Evolutionary conservation across 37 sponge, comb jelly and placozoan species (phyloP), one percentile per base, ranked within the genome.

Genomic region (Hormiphora californensis): DNA sequence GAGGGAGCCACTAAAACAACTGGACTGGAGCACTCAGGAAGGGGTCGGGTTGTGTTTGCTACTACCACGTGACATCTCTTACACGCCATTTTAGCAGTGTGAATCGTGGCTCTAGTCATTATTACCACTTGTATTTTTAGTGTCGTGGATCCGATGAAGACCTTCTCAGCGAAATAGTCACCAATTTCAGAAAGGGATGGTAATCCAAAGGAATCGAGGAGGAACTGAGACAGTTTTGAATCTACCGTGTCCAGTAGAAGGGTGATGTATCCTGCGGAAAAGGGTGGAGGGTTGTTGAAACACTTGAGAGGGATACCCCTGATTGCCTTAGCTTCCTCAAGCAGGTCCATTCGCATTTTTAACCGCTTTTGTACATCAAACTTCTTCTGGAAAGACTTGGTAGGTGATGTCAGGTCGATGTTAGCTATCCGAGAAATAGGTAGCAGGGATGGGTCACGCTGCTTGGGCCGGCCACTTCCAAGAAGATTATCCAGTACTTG

Each of bases 261-360:
- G 5, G 68, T 65, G 19, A 65, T 25, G 19, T 65, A 65, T 1
- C 11, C 5, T n/a, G n/a, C n/a, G n/a, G n/a, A n/a, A n/a, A n/a
- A n/a, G n/a, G n/a, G n/a, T n/a, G n/a, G n/a, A 5, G 36, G 68
- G 7, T 28, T 27, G 9, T 22, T 21, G 25, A 73, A 28, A 40
- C 81, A 73, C 38, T 41, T 41, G 3, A 73, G 59, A 7, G 59
- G 59, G 3, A 57, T 57, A 27, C 59, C 81, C 23, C 43, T 73
- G n/a, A 40, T 4, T 28, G 44, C 40, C 21, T 9, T 40, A 21
- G 44, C 81, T 17, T 73, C 68, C 39, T 40, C 81, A 4, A 73
- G 44, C 35, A 73, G 34, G 35, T 73, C 81, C 81, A 73, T 73
- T 27, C 81, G 35, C 81, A 73, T 27, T 46, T 73, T 73, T 4